These are phyloP conservation scores for Leiothrix lutea DNA, from an alignment of 2,113 vertebrate species.

Conservation along the genomic window DNA sequence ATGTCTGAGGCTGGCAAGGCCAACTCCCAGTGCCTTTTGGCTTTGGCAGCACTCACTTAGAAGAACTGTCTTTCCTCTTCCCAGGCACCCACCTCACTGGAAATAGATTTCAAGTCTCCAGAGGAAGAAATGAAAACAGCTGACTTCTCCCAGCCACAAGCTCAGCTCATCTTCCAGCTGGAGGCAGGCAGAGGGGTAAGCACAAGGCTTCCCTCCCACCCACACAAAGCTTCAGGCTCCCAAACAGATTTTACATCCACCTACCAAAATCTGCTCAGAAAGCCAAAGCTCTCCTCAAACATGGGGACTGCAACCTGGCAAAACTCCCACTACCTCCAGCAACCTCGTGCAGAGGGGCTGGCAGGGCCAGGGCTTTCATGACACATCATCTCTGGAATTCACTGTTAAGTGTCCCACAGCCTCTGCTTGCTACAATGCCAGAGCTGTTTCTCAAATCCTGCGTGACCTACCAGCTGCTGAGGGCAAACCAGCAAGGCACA, in stretches of 20 bases:
- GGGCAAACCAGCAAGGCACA: neutral
- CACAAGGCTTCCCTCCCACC: neutral
- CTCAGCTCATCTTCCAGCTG: neutral
- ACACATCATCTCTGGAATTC: constrained; percentile 22
- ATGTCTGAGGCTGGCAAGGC: neutral
- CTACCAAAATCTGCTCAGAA: neutral
- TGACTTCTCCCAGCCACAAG: neutral
- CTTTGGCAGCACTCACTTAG: neutral
- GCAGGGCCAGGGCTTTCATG: neutral
- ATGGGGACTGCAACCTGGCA: neutral
- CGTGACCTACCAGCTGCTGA: constrained; percentile 4
- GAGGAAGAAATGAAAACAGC: constrained; percentile 14
- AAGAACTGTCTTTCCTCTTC: neutral
- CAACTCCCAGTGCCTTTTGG: neutral
- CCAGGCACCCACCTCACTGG: constrained; percentile 17
- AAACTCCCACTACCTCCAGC: neutral
- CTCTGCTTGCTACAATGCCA: constrained; percentile 2
- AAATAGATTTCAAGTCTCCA: constrained; percentile 31
- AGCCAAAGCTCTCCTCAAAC: neutral
- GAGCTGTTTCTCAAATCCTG: neutral
- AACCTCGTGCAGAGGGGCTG: neutral
- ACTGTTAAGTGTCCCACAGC: neutral
- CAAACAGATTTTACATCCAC: neutral
- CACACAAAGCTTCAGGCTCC: neutral
- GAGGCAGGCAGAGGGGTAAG: neutral